These are phyloP conservation scores for Euproctis similis DNA, from an alignment of 2,888 invertebrate genomes.

Conservation along the genomic window DNA sequence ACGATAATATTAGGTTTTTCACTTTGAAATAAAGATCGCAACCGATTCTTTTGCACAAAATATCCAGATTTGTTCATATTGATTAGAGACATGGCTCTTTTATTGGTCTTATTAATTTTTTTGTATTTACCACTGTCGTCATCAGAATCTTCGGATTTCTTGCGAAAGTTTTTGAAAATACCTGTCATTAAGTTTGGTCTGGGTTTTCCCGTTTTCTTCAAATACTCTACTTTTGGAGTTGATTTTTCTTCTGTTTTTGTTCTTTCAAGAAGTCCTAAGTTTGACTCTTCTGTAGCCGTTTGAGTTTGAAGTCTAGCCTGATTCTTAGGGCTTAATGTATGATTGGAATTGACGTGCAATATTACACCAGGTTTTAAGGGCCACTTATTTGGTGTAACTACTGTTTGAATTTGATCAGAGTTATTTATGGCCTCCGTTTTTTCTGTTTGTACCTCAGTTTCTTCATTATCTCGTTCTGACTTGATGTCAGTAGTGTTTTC, in stretches of 20 bases:
- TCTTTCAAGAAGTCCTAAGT: slow-evolving; percentile 62
- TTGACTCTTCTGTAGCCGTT: slow-evolving; percentile 38
- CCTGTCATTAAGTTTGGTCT: slow-evolving; percentile 53
- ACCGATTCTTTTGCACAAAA: slow-evolving; percentile 49
- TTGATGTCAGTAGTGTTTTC: slow-evolving; percentile 46
- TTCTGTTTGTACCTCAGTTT: slow-evolving; percentile 34
- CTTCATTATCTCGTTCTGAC: slow-evolving; percentile 31
- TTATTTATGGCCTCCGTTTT: slow-evolving; percentile 34
- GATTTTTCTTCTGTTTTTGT: slow-evolving; percentile 35
- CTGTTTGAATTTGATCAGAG: slow-evolving; percentile 43
- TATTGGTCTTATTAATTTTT: slow-evolving; percentile 66
- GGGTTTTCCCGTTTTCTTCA: slow-evolving; percentile 56
- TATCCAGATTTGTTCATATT: slow-evolving; percentile 55
- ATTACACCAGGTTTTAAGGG: slow-evolving; percentile 91
- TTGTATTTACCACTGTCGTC: slow-evolving; percentile 67
- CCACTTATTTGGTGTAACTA: slow-evolving; percentile 82
- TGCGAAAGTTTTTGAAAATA: slow-evolving; percentile 52
- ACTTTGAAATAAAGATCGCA: slow-evolving; percentile 63
- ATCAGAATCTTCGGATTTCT: slow-evolving; percentile 57
- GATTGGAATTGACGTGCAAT: slow-evolving; percentile 90
- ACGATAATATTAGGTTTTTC: slow-evolving; percentile 67
- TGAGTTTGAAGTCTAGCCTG: slow-evolving; percentile 52
- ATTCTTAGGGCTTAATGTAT: slow-evolving; percentile 79
- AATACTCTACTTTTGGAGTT: slow-evolving; percentile 46
- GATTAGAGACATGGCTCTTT: slow-evolving; percentile 58